Percentiles rank a stretch among this genome's conserved stretches.
phyloP scores from a whole-genome alignment of 2,113 vertebrate species.

The Paratilapia polleni region DNA sequence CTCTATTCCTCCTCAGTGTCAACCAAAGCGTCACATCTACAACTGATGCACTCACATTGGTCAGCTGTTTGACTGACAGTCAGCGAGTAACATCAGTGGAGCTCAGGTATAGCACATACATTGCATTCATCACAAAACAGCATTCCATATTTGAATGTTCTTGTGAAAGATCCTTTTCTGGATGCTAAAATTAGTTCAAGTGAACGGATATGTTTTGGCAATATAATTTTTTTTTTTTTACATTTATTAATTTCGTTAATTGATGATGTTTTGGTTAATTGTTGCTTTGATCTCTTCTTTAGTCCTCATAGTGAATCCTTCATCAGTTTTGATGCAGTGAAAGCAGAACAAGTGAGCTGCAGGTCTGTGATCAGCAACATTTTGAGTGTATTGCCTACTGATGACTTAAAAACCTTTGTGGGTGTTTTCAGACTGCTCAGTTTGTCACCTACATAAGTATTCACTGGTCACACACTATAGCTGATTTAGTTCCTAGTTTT shows the following conservation, averaged over 20 bases:
- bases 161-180: background rate
- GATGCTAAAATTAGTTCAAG: background rate
- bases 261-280: background rate
- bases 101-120: constrained; percentile 61
- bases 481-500: background rate
- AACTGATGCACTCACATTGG: constrained; percentile 54
- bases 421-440: background rate
- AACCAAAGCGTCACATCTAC: constrained; percentile 61
- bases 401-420: background rate
- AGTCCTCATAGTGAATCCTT: constrained; percentile 69
- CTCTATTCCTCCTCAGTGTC: constrained; percentile 46
- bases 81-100: constrained; percentile 61
- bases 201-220: no score
- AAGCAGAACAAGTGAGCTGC: constrained; percentile 63
- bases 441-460: background rate
- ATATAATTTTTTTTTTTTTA: background rate
- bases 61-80: constrained; percentile 58
- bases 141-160: background rate
- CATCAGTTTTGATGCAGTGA: constrained; percentile 59
- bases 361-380: constrained; percentile 52
- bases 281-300: background rate
- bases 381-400: background rate
- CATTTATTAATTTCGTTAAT: background rate
- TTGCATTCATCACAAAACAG: background rate
- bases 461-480: background rate